A percentile compares a stretch with the other conserved stretches of the same genome.
These are phyloP conservation scores for Ferdinandea cuprea DNA, from an alignment of 2,888 invertebrate species.

Conservation along the genomic window DNA sequence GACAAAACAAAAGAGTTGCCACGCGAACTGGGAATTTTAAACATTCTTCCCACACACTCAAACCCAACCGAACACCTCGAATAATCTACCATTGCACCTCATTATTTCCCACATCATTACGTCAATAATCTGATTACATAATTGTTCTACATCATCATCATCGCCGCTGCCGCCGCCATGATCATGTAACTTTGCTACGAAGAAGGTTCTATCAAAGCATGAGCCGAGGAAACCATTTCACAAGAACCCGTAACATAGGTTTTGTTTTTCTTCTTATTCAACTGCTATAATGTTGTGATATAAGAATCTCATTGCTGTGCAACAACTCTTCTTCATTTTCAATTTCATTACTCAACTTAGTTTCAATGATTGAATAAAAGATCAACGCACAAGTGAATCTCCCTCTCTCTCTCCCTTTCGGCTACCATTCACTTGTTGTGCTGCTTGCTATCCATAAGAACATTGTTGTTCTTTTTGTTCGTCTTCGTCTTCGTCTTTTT, in stretches of 20 bases:
- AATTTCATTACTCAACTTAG: slow-evolving; percentile 62
- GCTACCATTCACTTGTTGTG: slow-evolving; percentile 30
- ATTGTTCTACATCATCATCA: slow-evolving; percentile 37
- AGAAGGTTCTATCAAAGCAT: slow-evolving; percentile 13
- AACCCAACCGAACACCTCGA: too few species aligned
- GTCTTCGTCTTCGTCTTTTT: not conserved
- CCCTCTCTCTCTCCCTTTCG: not conserved
- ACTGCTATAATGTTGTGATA: not conserved
- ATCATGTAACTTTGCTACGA: slow-evolving; percentile 27
- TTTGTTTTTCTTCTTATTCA: not conserved
- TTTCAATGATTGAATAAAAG: slow-evolving; percentile 57
- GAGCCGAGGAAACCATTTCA: slow-evolving; percentile 20
- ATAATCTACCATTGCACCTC: not conserved
- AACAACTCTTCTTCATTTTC: slow-evolving; percentile 52
- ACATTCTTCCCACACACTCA: not conserved
- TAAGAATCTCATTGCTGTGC: slow-evolving; percentile 18
- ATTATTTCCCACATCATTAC: slow-evolving; percentile 34
- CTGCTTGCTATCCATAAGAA: slow-evolving; percentile 21
- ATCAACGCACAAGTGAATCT: slow-evolving; percentile 69
- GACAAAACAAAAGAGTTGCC: slow-evolving; percentile 46
- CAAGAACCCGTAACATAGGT: slow-evolving; percentile 32
- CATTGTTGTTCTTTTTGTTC: slow-evolving; percentile 10
- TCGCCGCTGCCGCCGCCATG: too few species aligned
- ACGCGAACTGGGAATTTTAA: slow-evolving; percentile 26
- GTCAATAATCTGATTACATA: slow-evolving; percentile 52